A percentile compares a stretch with the other conserved stretches of the same genome.
Evolutionary conservation across 1,140 invertebrate genomes (phyloP).

Genomic region (Zaprionus tsacasi): DNA sequence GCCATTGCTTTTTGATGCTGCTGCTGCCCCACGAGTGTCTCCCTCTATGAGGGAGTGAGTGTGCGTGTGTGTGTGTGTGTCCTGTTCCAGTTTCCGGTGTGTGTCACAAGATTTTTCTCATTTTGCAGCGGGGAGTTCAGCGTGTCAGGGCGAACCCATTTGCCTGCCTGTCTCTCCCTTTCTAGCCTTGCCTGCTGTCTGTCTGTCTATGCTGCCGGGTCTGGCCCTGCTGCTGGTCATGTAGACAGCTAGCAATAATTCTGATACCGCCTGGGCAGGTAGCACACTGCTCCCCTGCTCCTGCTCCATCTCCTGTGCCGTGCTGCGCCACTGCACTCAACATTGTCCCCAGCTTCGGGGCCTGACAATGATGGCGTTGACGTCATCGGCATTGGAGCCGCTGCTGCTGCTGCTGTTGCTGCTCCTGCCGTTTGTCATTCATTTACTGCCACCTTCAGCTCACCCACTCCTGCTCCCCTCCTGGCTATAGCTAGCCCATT

Average conservation of each 20-base stretch:
- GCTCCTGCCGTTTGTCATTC: constrained; percentile 68
- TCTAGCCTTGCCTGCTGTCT: constrained; percentile 14
- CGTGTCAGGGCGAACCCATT: constrained; percentile 76
- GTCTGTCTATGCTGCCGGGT: constrained; percentile 2
- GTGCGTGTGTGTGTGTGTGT: constrained; percentile 1
- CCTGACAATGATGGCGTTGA: constrained; percentile 76
- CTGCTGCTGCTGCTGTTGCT: constrained; percentile 46
- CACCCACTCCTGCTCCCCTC: neutral
- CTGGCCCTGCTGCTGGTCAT: constrained; percentile 52
- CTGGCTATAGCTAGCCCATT: constrained; percentile 56
- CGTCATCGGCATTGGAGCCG: constrained; percentile 74
- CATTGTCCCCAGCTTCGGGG: constrained; percentile 41
- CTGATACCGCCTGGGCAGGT: constrained; percentile 59
- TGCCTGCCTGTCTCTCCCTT: constrained; percentile 65
- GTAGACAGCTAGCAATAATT: constrained; percentile 77
- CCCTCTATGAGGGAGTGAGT: neutral
- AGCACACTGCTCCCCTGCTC: constrained; percentile 5
- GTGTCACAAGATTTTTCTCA: constrained; percentile 75
- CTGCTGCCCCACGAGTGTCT: constrained; percentile 16
- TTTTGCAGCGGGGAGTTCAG: constrained; percentile 74
- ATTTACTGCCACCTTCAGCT: constrained; percentile 38
- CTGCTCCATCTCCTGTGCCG: constrained; percentile 22
- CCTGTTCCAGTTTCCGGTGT: constrained; percentile 78
- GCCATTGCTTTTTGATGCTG: constrained; percentile 77
- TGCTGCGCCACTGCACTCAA: constrained; percentile 43